Evolutionary conservation across 1,140 invertebrate species (phyloP).

Genomic region (Vanessa tameamea): DNA sequence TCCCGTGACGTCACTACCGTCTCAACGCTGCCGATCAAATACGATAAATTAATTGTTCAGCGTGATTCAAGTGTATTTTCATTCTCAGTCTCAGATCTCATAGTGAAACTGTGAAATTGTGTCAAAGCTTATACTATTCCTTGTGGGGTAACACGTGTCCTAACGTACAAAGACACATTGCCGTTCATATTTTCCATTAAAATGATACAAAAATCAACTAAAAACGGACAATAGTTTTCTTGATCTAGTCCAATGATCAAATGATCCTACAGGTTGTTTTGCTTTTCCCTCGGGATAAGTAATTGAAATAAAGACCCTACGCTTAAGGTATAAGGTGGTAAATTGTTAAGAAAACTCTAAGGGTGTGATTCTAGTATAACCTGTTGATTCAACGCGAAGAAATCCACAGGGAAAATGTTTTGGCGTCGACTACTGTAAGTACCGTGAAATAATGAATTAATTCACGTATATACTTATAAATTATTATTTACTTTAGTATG

Average conservation of each 20-base stretch:
- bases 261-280: slow-evolving; percentile 60
- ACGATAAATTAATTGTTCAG: slow-evolving; percentile 42
- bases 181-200: neutral
- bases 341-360: slow-evolving; percentile 54
- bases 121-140: neutral
- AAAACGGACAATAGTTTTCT: slow-evolving; percentile 13
- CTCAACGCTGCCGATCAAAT: slow-evolving; percentile 48
- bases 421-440: slow-evolving; percentile 72
- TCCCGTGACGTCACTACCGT: slow-evolving; percentile 72
- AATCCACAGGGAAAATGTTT: slow-evolving; percentile 67
- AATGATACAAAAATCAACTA: slow-evolving; percentile 19
- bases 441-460: slow-evolving; percentile 8
- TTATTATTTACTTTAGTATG: too few relatives aligned
- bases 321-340: slow-evolving; percentile 56
- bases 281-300: slow-evolving; percentile 26
- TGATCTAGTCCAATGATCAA: slow-evolving; percentile 38
- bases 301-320: slow-evolving; percentile 63
- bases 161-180: neutral
- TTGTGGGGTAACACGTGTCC: neutral
- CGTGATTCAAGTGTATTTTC: slow-evolving; percentile 14
- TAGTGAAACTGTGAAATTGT: neutral
- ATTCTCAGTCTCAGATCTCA: neutral
- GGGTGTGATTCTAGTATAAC: slow-evolving; percentile 73
- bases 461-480: neutral
- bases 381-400: slow-evolving; percentile 68